phyloP scores from a whole-genome alignment of 2,888 invertebrate species.

The Tinea trinotella region DNA sequence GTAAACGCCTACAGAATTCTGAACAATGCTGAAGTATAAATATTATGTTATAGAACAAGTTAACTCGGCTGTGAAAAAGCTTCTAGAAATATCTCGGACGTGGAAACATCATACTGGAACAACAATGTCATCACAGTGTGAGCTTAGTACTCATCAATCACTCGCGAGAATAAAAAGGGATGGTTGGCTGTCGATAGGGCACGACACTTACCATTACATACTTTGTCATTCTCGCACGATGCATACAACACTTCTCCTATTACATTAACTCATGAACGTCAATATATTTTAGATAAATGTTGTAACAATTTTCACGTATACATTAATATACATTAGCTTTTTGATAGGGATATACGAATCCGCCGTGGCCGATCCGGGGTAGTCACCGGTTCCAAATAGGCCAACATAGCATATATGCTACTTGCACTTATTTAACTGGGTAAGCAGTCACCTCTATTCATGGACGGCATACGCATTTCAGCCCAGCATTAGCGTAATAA shows the following conservation, averaged over 20 bases:
- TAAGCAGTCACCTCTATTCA: too few relatives aligned
- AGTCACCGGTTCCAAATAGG: too few relatives aligned
- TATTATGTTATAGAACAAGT: not conserved
- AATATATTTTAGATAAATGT: not conserved
- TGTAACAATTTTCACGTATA: too few relatives aligned
- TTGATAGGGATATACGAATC: too few relatives aligned
- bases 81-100: not conserved
- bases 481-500: too few relatives aligned
- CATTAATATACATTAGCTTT: too few relatives aligned
- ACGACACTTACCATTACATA: constrained; percentile 37
- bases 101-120: not conserved
- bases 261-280: not conserved
- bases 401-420: too few relatives aligned
- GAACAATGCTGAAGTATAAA: not conserved
- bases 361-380: too few relatives aligned
- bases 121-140: constrained; percentile 17
- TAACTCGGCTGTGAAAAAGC: not conserved
- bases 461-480: too few relatives aligned
- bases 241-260: not conserved
- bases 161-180: constrained; percentile 45
- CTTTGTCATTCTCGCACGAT: constrained; percentile 34
- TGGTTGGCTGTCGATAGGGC: constrained; percentile 44
- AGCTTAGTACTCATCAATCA: constrained; percentile 51
- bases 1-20: not conserved
- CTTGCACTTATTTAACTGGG: too few relatives aligned